A percentile compares a stretch with the other conserved stretches of the same genome.
Conservation (phyloP, 2,888 invertebrate species). For the Platypus cylindrus region DNA sequence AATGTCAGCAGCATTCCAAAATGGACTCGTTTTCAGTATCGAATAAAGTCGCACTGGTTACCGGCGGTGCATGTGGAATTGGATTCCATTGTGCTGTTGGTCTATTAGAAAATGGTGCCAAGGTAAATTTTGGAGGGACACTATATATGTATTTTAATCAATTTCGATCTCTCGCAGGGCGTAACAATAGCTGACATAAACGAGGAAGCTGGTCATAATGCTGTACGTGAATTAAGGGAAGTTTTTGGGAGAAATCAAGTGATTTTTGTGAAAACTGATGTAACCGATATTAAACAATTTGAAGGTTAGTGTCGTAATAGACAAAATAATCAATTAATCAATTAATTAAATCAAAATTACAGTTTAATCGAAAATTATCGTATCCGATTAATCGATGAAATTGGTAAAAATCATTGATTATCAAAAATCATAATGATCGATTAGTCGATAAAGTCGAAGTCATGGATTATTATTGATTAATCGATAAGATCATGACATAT, state of each 20-base stretch:
- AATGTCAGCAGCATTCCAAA: too few relatives aligned
- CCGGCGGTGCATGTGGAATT: background rate
- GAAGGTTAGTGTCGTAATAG: too few relatives aligned
- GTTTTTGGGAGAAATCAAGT: background rate
- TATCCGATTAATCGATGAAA: too few relatives aligned
- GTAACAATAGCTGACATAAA: slow-evolving; percentile 1
- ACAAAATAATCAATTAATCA: too few relatives aligned
- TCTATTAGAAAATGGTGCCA: slow-evolving; percentile 1
- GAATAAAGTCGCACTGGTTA: slow-evolving; percentile 3
- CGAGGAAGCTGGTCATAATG: background rate
- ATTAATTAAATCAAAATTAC: too few relatives aligned
- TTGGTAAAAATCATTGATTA: too few relatives aligned
- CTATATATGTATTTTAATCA: background rate
- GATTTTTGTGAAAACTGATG: slow-evolving; percentile 1
- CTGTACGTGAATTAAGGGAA: background rate
- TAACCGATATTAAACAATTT: slow-evolving; percentile 1
- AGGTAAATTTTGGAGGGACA: background rate
- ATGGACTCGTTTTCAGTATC: slow-evolving; percentile 1
- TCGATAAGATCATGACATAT: too few relatives aligned
- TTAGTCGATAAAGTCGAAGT: too few relatives aligned
- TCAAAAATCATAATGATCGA: too few relatives aligned
- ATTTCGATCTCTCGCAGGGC: background rate
- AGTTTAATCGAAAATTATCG: too few relatives aligned
- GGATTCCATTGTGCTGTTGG: slow-evolving; percentile 2
- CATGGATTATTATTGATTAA: too few relatives aligned